Evolutionary conservation across 2,113 vertebrate genomes (phyloP), one percentile per base, ranked within the genome.

Genomic region (Apus apus): DNA sequence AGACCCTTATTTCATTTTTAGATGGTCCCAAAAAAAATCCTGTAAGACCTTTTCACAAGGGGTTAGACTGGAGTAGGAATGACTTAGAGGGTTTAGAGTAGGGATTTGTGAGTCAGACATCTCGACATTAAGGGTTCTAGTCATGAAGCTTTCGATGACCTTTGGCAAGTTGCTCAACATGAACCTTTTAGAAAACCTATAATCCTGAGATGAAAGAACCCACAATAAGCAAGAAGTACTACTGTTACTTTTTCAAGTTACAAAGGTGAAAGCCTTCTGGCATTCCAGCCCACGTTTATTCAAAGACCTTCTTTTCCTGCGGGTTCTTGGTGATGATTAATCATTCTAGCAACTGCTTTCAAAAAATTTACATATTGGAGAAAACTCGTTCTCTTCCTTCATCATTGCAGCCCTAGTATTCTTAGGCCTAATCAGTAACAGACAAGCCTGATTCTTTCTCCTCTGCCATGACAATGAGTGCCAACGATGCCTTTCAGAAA

Each of bases 381-480:
- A 93, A 94, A 95, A 81, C 8, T 84, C 77, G 78, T 90, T 89
- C 50, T 92, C 50, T 68, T 85, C 62, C 34, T 88, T 77, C 67
- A 48, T 13, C 54, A 85, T 26, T 87, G 36, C 34, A 76, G 54
- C 38, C 56, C n/a, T 85, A 74, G 79, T 89, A 89, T 92, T 94
- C 94, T 87, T 90, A 90, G 76, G 36, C 27, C 65, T 96, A 96
- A 96, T 90, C 66, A 72, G 57, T 62, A 89, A 93, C 94, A 95
- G 88, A 78, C 73, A 86, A 78, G 68, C 51, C 80, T 78, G 50
- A 61, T 75, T 84, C 60, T 86, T 79, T 68, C 27, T 78, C 57
- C 16, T 88, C 57, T 65, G 45, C 90, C 65, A 87, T 0, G 6
- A 71, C 83, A 87, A 40, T 53, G 32, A 89, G 21, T 92, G 57